phyloP scores from a whole-genome alignment of 1,140 invertebrate genomes.

The Drosophila tristis region DNA sequence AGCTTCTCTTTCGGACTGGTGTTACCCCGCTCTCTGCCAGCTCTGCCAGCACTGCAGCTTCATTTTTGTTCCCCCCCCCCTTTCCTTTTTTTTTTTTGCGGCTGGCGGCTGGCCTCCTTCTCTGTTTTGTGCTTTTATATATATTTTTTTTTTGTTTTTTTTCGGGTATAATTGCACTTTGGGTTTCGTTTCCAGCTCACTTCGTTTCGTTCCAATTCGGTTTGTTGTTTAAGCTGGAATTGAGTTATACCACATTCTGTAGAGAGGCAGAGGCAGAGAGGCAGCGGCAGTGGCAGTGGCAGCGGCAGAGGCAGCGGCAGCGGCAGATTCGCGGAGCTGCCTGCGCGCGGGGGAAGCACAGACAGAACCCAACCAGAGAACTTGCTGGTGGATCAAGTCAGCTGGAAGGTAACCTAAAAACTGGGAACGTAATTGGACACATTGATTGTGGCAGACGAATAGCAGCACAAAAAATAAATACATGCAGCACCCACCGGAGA shows the following conservation, averaged over 20 bases:
- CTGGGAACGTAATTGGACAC: constrained; percentile 50
- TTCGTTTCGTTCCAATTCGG: constrained; percentile 30
- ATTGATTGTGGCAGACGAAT: constrained; percentile 24
- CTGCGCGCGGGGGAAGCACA: too few species aligned
- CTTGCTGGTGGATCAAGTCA: constrained; percentile 24
- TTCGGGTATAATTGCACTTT: constrained; percentile 53
- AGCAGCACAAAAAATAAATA: constrained; percentile 5
- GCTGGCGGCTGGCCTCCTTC: neutral
- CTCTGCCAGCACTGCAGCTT: too few species aligned
- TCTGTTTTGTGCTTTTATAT: neutral
- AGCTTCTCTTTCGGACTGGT: constrained; percentile 10
- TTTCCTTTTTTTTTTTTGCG: too few species aligned
- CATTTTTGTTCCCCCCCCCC: too few species aligned
- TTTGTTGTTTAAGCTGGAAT: constrained; percentile 51
- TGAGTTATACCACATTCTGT: constrained; percentile 47
- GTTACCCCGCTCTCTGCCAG: neutral
- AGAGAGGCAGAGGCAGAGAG: neutral
- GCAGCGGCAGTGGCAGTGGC: neutral
- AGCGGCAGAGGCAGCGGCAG: neutral
- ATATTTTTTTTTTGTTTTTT: neutral
- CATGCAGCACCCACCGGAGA: neutral
- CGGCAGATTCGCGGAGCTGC: neutral
- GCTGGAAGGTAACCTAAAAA: constrained; percentile 56
- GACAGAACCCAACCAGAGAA: too few species aligned
- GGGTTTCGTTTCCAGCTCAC: constrained; percentile 50